These are phyloP conservation scores for Stegophylla sp. DNA, from an alignment of 2,888 invertebrate genomes.

Conservation along the genomic window DNA sequence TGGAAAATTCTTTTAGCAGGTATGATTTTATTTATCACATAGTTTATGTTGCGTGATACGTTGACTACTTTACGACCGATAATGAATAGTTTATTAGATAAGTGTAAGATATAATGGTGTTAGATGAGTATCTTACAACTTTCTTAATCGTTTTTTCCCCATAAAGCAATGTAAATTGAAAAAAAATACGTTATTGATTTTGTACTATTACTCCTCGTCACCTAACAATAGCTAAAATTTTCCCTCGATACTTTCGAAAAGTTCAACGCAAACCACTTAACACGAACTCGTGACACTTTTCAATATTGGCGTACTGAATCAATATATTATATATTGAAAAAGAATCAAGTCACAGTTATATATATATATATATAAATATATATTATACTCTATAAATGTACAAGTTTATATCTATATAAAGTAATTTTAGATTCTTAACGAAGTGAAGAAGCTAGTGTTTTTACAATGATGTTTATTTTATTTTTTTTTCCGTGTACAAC, in stretches of 20 bases:
- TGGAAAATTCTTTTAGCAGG: slow-evolving; percentile 35
- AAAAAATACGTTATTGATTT: background rate
- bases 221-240: background rate
- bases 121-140: background rate
- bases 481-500: background rate
- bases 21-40: background rate
- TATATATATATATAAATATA: too few species aligned
- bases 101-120: background rate
- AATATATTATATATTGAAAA: background rate
- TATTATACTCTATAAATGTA: background rate
- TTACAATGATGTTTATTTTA: too few species aligned
- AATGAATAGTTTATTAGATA: background rate
- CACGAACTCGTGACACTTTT: background rate
- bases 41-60: background rate
- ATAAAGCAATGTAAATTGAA: background rate
- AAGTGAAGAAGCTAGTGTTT: background rate
- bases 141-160: background rate
- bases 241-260: background rate
- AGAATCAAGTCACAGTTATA: background rate
- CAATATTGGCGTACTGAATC: too few species aligned
- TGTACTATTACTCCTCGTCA: background rate
- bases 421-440: too few species aligned
- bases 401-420: background rate
- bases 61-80: background rate
- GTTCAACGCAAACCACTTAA: background rate